Evolutionary conservation across 2,113 vertebrate genomes (phyloP).

Genomic region (Odontophorus gujanensis): DNA sequence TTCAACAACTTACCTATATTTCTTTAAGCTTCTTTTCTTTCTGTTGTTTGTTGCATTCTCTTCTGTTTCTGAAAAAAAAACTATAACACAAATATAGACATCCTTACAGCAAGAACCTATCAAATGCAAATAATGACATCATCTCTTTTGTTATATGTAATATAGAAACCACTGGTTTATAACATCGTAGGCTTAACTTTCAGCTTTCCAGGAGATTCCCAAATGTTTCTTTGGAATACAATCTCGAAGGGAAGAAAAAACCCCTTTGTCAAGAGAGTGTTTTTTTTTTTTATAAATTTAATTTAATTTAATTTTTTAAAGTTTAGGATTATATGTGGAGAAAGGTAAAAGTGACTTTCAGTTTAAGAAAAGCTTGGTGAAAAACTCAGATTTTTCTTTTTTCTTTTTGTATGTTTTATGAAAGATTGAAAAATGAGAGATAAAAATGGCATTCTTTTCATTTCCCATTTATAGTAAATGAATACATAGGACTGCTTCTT

Average conservation of each 20-base stretch:
- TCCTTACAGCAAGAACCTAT: neutral
- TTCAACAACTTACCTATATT: neutral
- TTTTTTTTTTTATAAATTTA: no score
- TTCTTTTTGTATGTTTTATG: neutral
- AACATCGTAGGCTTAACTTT: neutral
- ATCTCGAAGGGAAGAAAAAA: rapidly evolving
- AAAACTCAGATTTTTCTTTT: rapidly evolving
- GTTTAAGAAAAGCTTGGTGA: neutral
- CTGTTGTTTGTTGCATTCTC: neutral
- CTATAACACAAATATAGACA: neutral
- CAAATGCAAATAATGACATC: neutral
- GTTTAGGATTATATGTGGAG: rapidly evolving
- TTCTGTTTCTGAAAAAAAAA: neutral
- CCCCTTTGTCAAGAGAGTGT: no score
- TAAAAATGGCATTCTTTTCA: neutral
- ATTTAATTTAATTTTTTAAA: neutral
- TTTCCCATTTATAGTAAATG: neutral
- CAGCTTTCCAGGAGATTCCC: neutral
- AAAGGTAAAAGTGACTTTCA: neutral
- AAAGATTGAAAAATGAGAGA: neutral
- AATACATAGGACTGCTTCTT: neutral
- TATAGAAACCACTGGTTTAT: neutral
- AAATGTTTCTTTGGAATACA: neutral
- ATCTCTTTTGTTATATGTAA: neutral
- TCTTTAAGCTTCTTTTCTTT: neutral